Conservation (phyloP, 2,113 vertebrate species). For the Leucopternis melanops region DNA sequence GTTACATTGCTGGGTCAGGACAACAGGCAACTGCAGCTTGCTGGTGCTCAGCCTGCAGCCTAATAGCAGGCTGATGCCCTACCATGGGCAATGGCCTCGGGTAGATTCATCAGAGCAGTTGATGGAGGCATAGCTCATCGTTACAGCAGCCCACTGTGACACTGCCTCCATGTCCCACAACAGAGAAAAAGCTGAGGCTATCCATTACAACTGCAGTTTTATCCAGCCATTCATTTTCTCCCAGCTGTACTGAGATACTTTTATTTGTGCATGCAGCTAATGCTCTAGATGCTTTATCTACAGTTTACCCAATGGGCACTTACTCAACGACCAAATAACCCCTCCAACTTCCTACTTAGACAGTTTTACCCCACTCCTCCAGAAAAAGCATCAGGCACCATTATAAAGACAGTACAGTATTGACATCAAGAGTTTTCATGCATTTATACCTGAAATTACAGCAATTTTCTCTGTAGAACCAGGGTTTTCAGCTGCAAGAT, state of each 20-base stretch:
- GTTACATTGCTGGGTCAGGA: not conserved
- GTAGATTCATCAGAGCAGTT: not conserved
- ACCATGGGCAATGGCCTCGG: not conserved
- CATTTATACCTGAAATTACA: slow-evolving; percentile 52
- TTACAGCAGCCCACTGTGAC: not conserved
- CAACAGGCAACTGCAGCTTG: not conserved
- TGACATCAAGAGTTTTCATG: slow-evolving; percentile 44
- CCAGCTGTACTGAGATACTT: not conserved
- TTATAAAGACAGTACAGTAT: slow-evolving; percentile 1
- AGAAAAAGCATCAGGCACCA: not conserved
- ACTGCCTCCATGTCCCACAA: not conserved
- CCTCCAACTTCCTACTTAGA: not conserved
- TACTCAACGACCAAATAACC: slow-evolving; percentile 3
- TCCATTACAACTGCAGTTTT: not conserved
- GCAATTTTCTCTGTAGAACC: slow-evolving; percentile 47
- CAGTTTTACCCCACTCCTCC: not conserved
- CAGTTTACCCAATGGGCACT: not conserved
- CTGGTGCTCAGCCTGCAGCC: not conserved
- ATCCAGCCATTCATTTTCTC: not conserved
- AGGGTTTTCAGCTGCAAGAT: slow-evolving; percentile 36
- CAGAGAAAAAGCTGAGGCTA: not conserved
- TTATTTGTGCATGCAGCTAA: not conserved
- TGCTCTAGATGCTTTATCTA: not conserved
- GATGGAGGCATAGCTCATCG: not conserved
- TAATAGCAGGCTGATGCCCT: not conserved